Evolutionary conservation across 2,888 invertebrate genomes (phyloP).

Genomic region (Thymelicus sylvestris): DNA sequence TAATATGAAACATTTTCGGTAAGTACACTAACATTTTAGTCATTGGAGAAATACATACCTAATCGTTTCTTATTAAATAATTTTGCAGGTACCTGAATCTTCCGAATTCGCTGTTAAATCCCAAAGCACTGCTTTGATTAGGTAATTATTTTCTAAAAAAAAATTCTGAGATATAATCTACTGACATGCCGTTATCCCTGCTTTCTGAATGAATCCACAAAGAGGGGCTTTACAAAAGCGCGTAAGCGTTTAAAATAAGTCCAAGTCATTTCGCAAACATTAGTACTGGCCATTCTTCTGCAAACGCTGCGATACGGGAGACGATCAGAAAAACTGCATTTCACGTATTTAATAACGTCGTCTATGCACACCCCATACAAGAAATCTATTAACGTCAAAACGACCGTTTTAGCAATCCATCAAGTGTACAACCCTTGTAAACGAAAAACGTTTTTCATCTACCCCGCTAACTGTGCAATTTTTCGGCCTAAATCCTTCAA

Average conservation of each 20-base stretch:
- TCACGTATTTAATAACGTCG: conserved; percentile 81
- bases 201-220: conserved; percentile 42
- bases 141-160: too few species aligned
- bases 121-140: too few species aligned
- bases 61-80: too few species aligned
- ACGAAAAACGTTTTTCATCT: conserved; percentile 47
- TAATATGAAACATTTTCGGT: too few species aligned
- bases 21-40: too few species aligned
- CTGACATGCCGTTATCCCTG: conserved; percentile 30
- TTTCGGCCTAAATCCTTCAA: conserved; percentile 29
- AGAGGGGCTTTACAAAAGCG: conserved; percentile 45
- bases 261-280: conserved; percentile 68
- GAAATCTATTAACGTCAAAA: conserved; percentile 80
- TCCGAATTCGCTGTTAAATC: too few species aligned
- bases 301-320: conserved; percentile 36
- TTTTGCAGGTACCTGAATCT: too few species aligned
- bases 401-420: conserved; percentile 72
- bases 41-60: too few species aligned
- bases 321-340: conserved; percentile 80
- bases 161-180: background rate
- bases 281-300: conserved; percentile 47
- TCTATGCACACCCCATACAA: conserved; percentile 68
- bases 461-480: conserved; percentile 37
- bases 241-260: conserved; percentile 37
- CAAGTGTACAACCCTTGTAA: conserved; percentile 47